Conservation (phyloP, 2,888 invertebrate species). For the Coecobrya sp. region DNA sequence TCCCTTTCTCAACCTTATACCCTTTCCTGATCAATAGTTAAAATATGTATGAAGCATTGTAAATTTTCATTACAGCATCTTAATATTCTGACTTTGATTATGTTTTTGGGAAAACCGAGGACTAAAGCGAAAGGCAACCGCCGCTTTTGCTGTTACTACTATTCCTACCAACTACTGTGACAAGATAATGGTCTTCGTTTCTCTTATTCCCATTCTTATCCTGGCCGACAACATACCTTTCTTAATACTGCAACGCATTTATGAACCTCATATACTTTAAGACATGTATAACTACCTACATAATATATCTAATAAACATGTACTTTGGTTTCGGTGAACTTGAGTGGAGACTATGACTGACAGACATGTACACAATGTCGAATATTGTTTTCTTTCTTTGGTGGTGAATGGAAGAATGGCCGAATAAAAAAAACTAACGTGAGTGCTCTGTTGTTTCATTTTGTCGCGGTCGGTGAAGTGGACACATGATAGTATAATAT, state of each 20-base stretch:
- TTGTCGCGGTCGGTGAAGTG: slow-evolving; percentile 21
- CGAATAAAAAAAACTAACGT: background rate
- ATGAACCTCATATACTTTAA: background rate
- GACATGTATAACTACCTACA: too few relatives aligned
- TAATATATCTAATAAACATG: too few relatives aligned
- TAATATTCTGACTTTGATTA: too few relatives aligned
- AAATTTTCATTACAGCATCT: too few relatives aligned
- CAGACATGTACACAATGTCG: slow-evolving; percentile 58
- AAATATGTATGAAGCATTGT: too few relatives aligned
- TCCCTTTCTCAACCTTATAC: too few relatives aligned
- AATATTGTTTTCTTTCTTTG: slow-evolving; percentile 10
- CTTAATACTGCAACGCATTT: background rate
- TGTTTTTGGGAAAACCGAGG: background rate
- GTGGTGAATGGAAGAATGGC: slow-evolving; percentile 32
- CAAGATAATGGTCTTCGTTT: slow-evolving; percentile 49
- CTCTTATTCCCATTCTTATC: background rate
- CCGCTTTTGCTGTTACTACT: background rate
- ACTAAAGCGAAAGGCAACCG: background rate
- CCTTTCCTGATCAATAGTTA: too few relatives aligned
- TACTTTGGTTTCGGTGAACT: background rate
- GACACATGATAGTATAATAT: background rate
- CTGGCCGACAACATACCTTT: background rate
- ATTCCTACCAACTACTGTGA: background rate
- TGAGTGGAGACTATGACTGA: slow-evolving; percentile 58
- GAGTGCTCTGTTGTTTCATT: background rate